Evolutionary conservation across 2,888 invertebrate genomes (phyloP).

Genomic region (Chrysolina oricalcia): DNA sequence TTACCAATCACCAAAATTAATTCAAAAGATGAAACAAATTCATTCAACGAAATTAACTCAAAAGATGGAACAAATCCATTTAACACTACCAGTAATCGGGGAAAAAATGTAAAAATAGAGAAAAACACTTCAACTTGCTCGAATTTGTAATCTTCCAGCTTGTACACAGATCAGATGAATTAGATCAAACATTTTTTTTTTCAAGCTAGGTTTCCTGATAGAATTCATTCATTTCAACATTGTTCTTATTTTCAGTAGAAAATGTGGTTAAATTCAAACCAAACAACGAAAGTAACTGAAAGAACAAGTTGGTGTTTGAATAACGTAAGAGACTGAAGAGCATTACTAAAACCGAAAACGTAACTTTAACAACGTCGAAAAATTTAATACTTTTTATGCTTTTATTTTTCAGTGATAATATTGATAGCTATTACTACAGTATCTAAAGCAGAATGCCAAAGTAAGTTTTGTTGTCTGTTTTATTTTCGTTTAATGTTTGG

Average conservation of each 20-base stretch:
- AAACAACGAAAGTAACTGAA: neutral
- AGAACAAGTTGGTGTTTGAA: neutral
- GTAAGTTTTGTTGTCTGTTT: conserved; percentile 71
- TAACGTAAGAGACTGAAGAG: conserved; percentile 33
- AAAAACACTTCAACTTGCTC: too few relatives aligned
- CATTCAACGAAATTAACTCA: too few relatives aligned
- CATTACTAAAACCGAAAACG: conserved; percentile 43
- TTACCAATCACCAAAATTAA: too few relatives aligned
- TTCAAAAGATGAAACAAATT: too few relatives aligned
- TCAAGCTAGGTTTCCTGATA: too few relatives aligned
- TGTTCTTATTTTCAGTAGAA: neutral
- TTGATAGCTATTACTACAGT: conserved; percentile 70
- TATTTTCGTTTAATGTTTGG: conserved; percentile 45
- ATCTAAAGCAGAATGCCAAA: conserved; percentile 76
- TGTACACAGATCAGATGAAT: too few relatives aligned
- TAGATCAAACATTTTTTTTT: too few relatives aligned
- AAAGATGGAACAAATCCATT: too few relatives aligned
- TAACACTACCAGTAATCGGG: too few relatives aligned
- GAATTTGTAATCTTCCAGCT: too few relatives aligned
- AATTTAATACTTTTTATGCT: conserved; percentile 60
- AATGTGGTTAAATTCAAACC: conserved; percentile 19
- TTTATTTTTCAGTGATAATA: conserved; percentile 69
- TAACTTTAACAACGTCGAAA: conserved; percentile 35
- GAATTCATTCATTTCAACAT: neutral
- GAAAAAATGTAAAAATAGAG: too few relatives aligned